Evolutionary conservation across 2,888 invertebrate genomes (phyloP).

Genomic region (Coleophora deauratella): DNA sequence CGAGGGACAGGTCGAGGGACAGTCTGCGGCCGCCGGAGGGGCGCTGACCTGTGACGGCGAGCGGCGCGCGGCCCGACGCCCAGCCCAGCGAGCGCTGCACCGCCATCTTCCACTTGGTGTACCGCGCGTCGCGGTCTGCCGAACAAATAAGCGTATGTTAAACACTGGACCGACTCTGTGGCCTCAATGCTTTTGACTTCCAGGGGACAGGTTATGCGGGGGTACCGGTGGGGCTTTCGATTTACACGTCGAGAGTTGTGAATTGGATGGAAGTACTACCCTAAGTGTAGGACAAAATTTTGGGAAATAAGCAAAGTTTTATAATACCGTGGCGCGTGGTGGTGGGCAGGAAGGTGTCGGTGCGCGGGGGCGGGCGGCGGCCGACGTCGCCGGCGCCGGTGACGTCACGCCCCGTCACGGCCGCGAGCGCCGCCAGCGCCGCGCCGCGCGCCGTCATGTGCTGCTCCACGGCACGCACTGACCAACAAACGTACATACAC

Average conservation of each 20-base stretch:
- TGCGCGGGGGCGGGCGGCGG: conserved; percentile 64
- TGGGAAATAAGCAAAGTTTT: too few species aligned
- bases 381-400: conserved; percentile 45
- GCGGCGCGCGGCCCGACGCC: conserved; percentile 83
- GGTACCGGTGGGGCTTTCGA: too few species aligned
- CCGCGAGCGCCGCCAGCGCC: background rate
- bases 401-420: conserved; percentile 39
- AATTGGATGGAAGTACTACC: too few species aligned
- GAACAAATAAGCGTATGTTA: conserved; percentile 9
- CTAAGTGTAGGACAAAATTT: too few species aligned
- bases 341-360: conserved; percentile 87
- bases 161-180: too few species aligned
- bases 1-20: conserved; percentile 10
- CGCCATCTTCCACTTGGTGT: conserved; percentile 96
- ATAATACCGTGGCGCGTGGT: conserved; percentile 82
- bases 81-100: conserved; percentile 93
- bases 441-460: background rate
- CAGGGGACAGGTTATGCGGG: background rate
- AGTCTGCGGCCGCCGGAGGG: conserved; percentile 25
- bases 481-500: background rate
- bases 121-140: conserved; percentile 86
- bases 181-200: too few species aligned
- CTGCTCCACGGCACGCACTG: background rate
- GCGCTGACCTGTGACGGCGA: conserved; percentile 84
- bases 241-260: too few species aligned